Base-by-base conservation (phyloP, 2,888 invertebrate species). In the Brachypalpus laphriformis region DNA sequence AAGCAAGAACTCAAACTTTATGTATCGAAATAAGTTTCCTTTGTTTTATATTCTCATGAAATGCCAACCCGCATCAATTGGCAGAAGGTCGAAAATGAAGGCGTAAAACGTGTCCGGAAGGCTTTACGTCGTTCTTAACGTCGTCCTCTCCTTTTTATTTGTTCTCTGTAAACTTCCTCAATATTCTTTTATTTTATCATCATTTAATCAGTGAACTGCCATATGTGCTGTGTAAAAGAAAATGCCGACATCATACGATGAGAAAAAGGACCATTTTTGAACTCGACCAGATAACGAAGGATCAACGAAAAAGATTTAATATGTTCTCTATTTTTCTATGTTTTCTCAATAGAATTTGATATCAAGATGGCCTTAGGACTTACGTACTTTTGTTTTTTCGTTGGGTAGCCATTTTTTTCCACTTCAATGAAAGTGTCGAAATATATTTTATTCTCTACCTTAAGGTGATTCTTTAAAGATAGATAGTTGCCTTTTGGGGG, bases 1-100 rank as follows among this genome's bases (percentile, higher is more conserved):
- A 31, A 45, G 37, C 16, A 51, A 42, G 14, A 66, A 76, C 37
- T 16, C 28, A n/a, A 57, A 66, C 56, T 66, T 7, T 56, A 75
- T 75, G 37, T 34, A 59, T 59, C 42, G 25, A 77, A 61, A 45
- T 25, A 68, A 77, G 54, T 70, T 57, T 34, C 31, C 51, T 61
- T 76, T 77, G n/a, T 61, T 57, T 76, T 40, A 59, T 76, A 49
- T 59, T 68, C 59, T 9, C 45, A 31, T 28, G 45, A 42, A 68
- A 70, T 42, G 57, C 16, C 61, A 65, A 63, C 71, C 71, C 78
- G 47, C 56, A 70, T 78, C 71, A 54, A 78, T 78, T 63, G 56
- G 28, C 42, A 59, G 22, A 78, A 56, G 63, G 71, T 71, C 63
- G 61, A 63, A 25, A 45, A 47, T 49, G 22, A 66, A 51, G 68